Percentiles rank a stretch among this genome's conserved stretches.
These are phyloP conservation scores for Tokudaia muenninki DNA, from an alignment of 2,797 vertebrate genomes.

Conservation along the genomic window DNA sequence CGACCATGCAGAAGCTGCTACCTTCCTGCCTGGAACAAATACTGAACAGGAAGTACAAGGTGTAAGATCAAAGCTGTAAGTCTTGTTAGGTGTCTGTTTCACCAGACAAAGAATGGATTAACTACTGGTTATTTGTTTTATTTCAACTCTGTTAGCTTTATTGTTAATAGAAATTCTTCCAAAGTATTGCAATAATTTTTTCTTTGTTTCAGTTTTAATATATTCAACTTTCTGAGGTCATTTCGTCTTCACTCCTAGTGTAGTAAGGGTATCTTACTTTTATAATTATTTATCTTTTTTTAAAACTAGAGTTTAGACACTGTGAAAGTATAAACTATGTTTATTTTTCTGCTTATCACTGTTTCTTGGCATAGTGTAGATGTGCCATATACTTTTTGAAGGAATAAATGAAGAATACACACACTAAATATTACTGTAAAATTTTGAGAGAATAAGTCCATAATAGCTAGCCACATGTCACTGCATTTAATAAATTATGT, in stretches of 20 bases:
- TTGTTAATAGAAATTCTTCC: neutral
- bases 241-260: neutral
- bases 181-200: neutral
- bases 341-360: constrained; percentile 12
- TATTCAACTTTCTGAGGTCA: neutral
- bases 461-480: neutral
- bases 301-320: neutral
- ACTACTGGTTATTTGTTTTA: neutral
- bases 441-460: neutral
- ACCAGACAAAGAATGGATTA: neutral
- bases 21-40: neutral
- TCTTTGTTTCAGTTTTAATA: constrained; percentile 1
- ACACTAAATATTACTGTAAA: neutral
- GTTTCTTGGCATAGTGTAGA: neutral
- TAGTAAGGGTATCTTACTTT: neutral
- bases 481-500: neutral
- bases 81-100: neutral
- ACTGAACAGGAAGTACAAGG: neutral
- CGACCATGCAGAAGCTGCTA: neutral
- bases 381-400: neutral
- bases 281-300: neutral
- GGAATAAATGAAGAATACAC: neutral
- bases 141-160: neutral
- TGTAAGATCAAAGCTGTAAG: neutral
- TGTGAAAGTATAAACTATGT: neutral